Base-by-base conservation (phyloP, 2,797 vertebrate genomes). In the Trematomus bernacchii region DNA sequence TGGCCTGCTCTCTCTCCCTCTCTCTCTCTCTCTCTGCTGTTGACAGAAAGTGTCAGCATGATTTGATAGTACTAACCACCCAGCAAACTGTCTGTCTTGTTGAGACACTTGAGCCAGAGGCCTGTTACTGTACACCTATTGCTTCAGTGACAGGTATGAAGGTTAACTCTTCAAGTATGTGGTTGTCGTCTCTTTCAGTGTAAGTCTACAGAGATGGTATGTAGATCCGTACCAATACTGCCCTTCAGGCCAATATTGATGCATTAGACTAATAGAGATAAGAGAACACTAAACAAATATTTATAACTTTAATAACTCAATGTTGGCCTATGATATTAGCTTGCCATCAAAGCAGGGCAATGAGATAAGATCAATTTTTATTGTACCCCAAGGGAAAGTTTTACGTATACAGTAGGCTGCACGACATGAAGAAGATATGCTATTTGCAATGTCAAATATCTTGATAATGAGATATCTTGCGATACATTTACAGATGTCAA, bases 11-110 rank as follows among this genome's bases (percentile, higher is more conserved):
- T 16, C 43, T 48, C 58, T 30, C 48, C 64, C 19, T 10, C 59
- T 1, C 58, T 37, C n/a, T n/a, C n/a, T n/a, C n/a, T n/a, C 46
- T 15, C 54, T 40, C 33, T 66, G 27, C 69, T 65, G 70, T 53
- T 69, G 66, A 82, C 75, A 85, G 77, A 59, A 50, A 18, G 15
- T 68, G 76, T 76, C 72, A 71, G 50, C 70, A 18, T 51, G 61
- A 66, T 73, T 50, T 43, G 47, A 66, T 10, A 18, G 43, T 48
- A 27, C 60, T 71, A 66, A 71, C 21, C 40, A 70, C 16, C 18
- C 18, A 58, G 13, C n/a, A 30, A 33, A 64, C 13, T 23, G 40
- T 54, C 40, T 66, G 61, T 73, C 48, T 70, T 27, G 13, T n/a
- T 58, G 53, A 73, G n/a, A 58, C 43, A 60, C 57, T 77, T 64